Conservation (phyloP, 2,113 vertebrate species). For the Ursus arctos region DNA sequence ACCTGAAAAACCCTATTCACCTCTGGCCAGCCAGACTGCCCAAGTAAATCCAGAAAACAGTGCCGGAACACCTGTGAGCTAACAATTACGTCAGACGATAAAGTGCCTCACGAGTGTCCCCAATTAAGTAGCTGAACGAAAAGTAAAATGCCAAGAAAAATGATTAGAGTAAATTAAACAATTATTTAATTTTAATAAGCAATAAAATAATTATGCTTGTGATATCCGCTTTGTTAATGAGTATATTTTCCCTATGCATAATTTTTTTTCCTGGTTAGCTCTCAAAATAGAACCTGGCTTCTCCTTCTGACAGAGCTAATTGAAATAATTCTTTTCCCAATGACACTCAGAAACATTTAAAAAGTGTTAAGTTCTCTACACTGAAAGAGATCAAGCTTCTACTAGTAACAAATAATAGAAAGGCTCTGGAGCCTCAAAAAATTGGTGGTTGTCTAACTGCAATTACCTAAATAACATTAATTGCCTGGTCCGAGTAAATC, state of each 20-base stretch:
- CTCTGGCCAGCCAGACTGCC: not conserved
- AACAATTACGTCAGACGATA: not conserved
- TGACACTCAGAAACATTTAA: not conserved
- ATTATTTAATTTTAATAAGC: conserved; percentile 42
- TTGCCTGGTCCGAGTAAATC: not conserved
- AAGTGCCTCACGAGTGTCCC: not conserved
- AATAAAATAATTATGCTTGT: conserved; percentile 47
- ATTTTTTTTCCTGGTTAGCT: conserved; percentile 30
- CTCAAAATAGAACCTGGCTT: not conserved
- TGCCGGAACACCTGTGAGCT: not conserved
- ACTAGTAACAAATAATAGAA: not conserved
- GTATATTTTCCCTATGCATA: not conserved
- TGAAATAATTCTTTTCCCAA: not conserved
- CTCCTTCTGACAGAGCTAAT: not conserved
- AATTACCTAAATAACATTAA: conserved; percentile 27
- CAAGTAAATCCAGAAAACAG: not conserved
- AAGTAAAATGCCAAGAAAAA: conserved; percentile 58
- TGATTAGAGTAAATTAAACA: not conserved
- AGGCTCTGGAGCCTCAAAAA: not conserved
- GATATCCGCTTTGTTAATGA: conserved; percentile 9
- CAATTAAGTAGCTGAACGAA: not conserved
- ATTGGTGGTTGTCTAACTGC: not conserved
- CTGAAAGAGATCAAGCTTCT: conserved; percentile 40
- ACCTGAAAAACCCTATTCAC: not conserved
- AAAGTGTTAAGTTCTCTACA: not conserved